A percentile compares a stretch with the other conserved stretches of the same genome.
phyloP scores from a whole-genome alignment of 2,888 invertebrate species.

The Drosophila kanekoi region DNA sequence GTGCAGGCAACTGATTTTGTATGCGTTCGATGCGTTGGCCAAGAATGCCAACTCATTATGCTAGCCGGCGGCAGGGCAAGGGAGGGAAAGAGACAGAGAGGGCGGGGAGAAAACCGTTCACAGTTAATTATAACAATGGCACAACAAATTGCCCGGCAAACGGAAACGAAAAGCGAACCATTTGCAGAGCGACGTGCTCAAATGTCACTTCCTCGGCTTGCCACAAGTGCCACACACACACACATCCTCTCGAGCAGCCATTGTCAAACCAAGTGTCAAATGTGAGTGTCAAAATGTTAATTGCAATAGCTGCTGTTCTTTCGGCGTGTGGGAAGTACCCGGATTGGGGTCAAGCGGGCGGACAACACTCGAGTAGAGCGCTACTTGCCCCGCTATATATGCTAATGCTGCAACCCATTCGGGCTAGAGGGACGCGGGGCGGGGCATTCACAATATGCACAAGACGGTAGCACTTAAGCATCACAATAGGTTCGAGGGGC shows the following conservation, averaged over 20 bases:
- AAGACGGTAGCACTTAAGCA: slow-evolving; percentile 67
- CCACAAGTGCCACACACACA: slow-evolving; percentile 1
- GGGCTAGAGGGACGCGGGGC: neutral
- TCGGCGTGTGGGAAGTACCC: slow-evolving; percentile 23
- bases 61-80: neutral
- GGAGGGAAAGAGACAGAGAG: neutral
- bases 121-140: slow-evolving; percentile 74
- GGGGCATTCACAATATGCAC: slow-evolving; percentile 56
- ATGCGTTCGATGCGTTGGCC: slow-evolving; percentile 61
- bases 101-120: slow-evolving; percentile 47
- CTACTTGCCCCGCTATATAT: slow-evolving; percentile 34
- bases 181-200: slow-evolving; percentile 51
- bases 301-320: slow-evolving; percentile 49
- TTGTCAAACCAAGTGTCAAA: slow-evolving; percentile 41
- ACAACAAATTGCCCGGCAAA: slow-evolving; percentile 54
- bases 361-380: slow-evolving; percentile 1
- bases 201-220: slow-evolving; percentile 63
- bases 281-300: slow-evolving; percentile 70
- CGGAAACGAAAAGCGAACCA: slow-evolving; percentile 63
- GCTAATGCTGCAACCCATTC: slow-evolving; percentile 38
- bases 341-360: slow-evolving; percentile 35
- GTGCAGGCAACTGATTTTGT: slow-evolving; percentile 60
- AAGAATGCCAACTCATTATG: slow-evolving; percentile 77
- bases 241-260: neutral
- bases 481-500: slow-evolving; percentile 44